These are phyloP conservation scores for Riparia riparia DNA, from an alignment of 2,113 vertebrate species.

Conservation along the genomic window DNA sequence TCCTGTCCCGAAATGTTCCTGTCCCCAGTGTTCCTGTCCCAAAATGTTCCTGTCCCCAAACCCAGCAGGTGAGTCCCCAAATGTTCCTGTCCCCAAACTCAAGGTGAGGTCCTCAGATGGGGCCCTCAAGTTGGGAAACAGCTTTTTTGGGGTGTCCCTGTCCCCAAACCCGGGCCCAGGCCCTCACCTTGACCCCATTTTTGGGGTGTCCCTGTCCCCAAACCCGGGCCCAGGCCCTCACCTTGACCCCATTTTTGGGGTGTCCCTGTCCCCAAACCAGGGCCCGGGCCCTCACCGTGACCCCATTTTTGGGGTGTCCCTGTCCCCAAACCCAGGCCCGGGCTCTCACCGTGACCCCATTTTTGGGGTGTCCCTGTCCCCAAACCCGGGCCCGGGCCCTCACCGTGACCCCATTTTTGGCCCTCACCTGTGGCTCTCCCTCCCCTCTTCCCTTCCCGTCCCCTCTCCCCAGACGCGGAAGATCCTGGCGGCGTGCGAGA, in stretches of 20 bases:
- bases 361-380: background rate
- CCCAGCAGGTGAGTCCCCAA: too few relatives aligned
- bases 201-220: background rate
- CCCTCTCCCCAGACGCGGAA: slow-evolving; percentile 85
- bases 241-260: background rate
- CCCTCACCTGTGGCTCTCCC: too few relatives aligned
- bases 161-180: background rate
- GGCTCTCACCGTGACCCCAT: background rate
- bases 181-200: background rate
- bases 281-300: too few relatives aligned
- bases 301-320: background rate
- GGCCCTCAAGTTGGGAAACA: background rate
- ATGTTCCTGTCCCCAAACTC: too few relatives aligned
- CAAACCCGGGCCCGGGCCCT: too few relatives aligned
- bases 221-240: too few relatives aligned
- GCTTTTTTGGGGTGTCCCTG: background rate
- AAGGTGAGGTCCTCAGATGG: too few relatives aligned
- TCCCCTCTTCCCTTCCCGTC: too few relatives aligned
- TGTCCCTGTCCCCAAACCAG: background rate
- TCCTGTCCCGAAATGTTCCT: background rate
- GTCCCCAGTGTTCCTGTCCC: too few relatives aligned
- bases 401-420: too few relatives aligned
- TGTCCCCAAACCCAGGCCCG: background rate
- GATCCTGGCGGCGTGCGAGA: slow-evolving; percentile 95
- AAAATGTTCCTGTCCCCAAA: background rate